Evolutionary conservation across 2,888 invertebrate species (phyloP), one percentile per base, ranked within the genome.

Genomic region (Lathronympha strigana): DNA sequence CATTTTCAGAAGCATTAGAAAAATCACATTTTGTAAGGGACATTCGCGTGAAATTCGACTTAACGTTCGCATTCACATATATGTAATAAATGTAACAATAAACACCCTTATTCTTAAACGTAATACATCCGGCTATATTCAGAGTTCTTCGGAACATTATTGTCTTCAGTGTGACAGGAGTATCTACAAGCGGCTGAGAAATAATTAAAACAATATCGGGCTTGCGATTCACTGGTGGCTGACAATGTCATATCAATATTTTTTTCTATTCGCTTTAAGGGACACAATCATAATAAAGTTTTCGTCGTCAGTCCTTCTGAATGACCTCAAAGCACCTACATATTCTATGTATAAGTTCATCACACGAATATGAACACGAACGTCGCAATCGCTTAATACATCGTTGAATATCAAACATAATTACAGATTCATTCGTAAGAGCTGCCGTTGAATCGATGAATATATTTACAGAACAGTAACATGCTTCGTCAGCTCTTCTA

Each of bases 391-490:
- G 45, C 28, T 45, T 45, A 21, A 19, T 15, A 38, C 13, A n/a
- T 19, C 17, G 38, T 54, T 17, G 43, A 55, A 40, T 28, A 28
- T 55, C 40, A 55, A 55, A 55, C 43, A 54, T 40, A 25, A 19
- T 28, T 28, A 51, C 50, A 17, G 31, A 17, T 28, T 17, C 4
- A 4, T 11, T n/a, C 8, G 17, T 1, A 2, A 28, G 28, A 11
- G 17, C 49, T 15, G 6, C 2, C 31, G 8, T 6, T 4, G 17
- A 50, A 9, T 23, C 28, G 28, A 9, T 31, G 9, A 6, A 9
- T 11, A 31, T 11, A 17, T 50, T 28, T 15, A 31, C 47, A 47
- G 23, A 23, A 47, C 6, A 11, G 19, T 43, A 11, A 47, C 4
- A 13, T 21, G 23, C 13, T 2, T 4, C 17, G n/a, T 47, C 4